Conservation (phyloP, 2,113 vertebrate genomes). For the Xenus cinereus region DNA sequence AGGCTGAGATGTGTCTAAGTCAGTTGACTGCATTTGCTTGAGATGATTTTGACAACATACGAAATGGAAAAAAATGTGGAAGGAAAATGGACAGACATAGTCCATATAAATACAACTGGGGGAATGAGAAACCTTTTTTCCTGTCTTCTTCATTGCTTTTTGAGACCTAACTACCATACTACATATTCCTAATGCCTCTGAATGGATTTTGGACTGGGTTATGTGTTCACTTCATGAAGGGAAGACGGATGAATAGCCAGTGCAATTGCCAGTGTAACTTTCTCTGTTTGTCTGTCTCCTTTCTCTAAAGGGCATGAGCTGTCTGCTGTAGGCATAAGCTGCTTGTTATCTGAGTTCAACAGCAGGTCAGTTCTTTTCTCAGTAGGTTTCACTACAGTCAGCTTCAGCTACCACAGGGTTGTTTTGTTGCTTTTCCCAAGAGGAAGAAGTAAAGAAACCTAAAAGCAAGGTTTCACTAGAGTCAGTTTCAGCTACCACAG, state of each 20-base stretch:
- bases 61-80: not conserved
- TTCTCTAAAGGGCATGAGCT: not conserved
- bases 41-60: not conserved
- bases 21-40: not conserved
- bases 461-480: not conserved
- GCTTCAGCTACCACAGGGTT: not conserved
- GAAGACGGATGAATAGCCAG: not conserved
- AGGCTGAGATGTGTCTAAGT: not conserved
- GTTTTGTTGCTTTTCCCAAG: not conserved
- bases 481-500: not conserved
- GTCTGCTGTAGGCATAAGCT: not conserved
- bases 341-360: slow-evolving; percentile 22
- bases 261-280: not conserved
- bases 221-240: slow-evolving; percentile 19
- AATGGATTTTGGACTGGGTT: not conserved
- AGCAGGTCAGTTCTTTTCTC: slow-evolving; percentile 9
- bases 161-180: not conserved
- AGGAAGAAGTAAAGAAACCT: not conserved
- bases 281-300: not conserved
- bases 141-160: not conserved
- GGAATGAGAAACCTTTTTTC: not conserved
- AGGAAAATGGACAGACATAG: not conserved
- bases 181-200: not conserved
- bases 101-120: not conserved
- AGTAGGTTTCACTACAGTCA: not conserved